A percentile compares a stretch with the other conserved stretches of the same genome.
These are phyloP conservation scores for Archips crataeganus DNA, from an alignment of 2,888 invertebrate species.

Conservation along the genomic window DNA sequence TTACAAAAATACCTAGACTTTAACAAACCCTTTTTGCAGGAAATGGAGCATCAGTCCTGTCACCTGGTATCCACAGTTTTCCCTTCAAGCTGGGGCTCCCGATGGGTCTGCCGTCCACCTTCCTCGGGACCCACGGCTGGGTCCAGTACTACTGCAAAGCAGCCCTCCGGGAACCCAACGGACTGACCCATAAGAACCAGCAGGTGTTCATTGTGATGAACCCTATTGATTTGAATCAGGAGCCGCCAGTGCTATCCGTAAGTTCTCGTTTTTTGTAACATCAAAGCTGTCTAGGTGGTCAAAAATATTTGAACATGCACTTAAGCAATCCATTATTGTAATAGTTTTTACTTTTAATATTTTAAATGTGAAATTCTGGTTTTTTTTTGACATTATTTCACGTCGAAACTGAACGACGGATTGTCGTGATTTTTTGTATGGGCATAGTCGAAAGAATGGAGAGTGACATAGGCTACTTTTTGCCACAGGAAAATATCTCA, in stretches of 20 bases:
- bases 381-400: too few relatives aligned
- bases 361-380: too few relatives aligned
- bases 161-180: constrained; percentile 94
- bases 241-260: constrained; percentile 94
- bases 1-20: not conserved
- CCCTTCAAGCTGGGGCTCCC: constrained; percentile 97
- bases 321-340: too few relatives aligned
- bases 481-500: too few relatives aligned
- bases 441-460: too few relatives aligned
- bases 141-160: constrained; percentile 98
- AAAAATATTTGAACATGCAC: too few relatives aligned
- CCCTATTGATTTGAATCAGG: constrained; percentile 96
- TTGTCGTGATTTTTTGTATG: too few relatives aligned
- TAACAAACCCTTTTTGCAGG: constrained; percentile 76
- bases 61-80: constrained; percentile 97
- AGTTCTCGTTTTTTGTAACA: constrained; percentile 66
- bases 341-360: too few relatives aligned
- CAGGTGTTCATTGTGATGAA: constrained; percentile 99
- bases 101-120: constrained; percentile 95
- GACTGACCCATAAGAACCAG: constrained; percentile 96
- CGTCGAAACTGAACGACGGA: too few relatives aligned
- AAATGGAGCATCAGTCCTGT: constrained; percentile 92
- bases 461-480: too few relatives aligned
- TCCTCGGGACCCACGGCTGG: constrained; percentile 97
- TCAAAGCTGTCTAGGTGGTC: too few relatives aligned